phyloP scores from a whole-genome alignment of 2,888 invertebrate species.

The Yponomeuta sedellus region DNA sequence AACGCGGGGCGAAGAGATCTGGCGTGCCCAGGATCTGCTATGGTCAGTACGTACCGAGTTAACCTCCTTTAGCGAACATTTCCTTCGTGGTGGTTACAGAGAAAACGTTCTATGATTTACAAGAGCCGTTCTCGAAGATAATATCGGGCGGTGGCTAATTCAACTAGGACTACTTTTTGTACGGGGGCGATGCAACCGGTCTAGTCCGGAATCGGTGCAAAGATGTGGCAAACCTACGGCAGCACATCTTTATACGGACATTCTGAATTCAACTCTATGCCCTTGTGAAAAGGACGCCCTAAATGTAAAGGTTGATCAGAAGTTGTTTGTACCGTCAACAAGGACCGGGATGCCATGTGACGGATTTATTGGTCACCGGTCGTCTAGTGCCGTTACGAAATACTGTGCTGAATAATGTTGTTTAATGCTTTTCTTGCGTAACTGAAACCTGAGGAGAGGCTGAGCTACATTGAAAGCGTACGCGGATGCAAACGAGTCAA shows the following conservation, averaged over 20 bases:
- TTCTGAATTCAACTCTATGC: no score
- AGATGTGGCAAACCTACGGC: neutral
- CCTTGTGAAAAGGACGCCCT: no score
- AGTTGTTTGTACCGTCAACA: neutral
- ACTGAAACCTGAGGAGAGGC: no score
- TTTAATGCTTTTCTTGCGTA: no score
- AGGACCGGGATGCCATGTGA: neutral
- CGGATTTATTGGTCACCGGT: neutral
- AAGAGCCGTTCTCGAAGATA: constrained; percentile 31
- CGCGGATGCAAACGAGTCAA: no score
- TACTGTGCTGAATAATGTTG: constrained; percentile 1
- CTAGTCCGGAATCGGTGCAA: constrained; percentile 16
- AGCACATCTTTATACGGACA: no score
- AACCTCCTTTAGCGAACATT: neutral
- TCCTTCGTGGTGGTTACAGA: constrained; percentile 18
- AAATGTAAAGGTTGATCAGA: no score
- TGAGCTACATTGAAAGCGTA: no score
- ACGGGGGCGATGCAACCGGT: constrained; percentile 42
- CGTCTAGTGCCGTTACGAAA: neutral
- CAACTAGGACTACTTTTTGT: constrained; percentile 50
- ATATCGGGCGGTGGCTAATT: constrained; percentile 47
- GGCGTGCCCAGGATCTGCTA: neutral
- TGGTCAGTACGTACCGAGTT: neutral
- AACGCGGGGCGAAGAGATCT: no score
- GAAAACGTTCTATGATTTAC: constrained; percentile 51